phyloP scores from a whole-genome alignment of 2,888 invertebrate species.

The Argyra leucocephala region DNA sequence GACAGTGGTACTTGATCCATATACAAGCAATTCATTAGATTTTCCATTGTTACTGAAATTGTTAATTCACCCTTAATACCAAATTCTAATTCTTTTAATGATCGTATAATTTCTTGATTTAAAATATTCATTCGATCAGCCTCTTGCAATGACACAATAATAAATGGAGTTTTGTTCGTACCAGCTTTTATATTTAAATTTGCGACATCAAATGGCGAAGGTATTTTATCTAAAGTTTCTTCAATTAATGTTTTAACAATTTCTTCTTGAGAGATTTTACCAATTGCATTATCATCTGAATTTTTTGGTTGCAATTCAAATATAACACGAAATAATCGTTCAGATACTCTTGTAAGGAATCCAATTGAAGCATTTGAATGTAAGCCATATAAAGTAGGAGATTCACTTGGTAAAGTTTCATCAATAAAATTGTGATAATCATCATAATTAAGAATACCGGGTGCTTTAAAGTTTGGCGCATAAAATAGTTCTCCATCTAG shows the following conservation, averaged over 20 bases:
- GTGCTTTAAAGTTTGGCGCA: slow-evolving; percentile 76
- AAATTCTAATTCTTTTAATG: slow-evolving; percentile 74
- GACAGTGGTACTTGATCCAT: slow-evolving; percentile 79
- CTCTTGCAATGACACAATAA: slow-evolving; percentile 86
- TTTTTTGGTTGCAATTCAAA: slow-evolving; percentile 87
- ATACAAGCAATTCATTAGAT: slow-evolving; percentile 71
- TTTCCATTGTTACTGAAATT: slow-evolving; percentile 87
- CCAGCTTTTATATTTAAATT: slow-evolving; percentile 81
- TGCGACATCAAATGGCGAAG: slow-evolving; percentile 74
- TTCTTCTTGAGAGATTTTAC: slow-evolving; percentile 66
- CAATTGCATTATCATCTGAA: slow-evolving; percentile 55
- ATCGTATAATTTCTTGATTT: slow-evolving; percentile 68
- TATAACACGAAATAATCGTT: slow-evolving; percentile 70
- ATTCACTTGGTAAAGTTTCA: slow-evolving; percentile 74
- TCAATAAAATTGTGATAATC: slow-evolving; percentile 85
- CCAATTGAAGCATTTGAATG: slow-evolving; percentile 95
- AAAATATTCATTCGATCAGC: slow-evolving; percentile 90
- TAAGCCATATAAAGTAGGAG: slow-evolving; percentile 81
- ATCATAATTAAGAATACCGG: slow-evolving; percentile 77
- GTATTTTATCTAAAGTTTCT: slow-evolving; percentile 79
- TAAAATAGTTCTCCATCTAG: slow-evolving; percentile 74
- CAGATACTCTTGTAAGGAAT: slow-evolving; percentile 77
- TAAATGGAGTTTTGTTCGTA: slow-evolving; percentile 73
- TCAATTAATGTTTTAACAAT: slow-evolving; percentile 58
- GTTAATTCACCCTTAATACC: slow-evolving; percentile 91